These are phyloP conservation scores for Scomber colias DNA, from an alignment of 2,113 vertebrate genomes.

Conservation along the genomic window DNA sequence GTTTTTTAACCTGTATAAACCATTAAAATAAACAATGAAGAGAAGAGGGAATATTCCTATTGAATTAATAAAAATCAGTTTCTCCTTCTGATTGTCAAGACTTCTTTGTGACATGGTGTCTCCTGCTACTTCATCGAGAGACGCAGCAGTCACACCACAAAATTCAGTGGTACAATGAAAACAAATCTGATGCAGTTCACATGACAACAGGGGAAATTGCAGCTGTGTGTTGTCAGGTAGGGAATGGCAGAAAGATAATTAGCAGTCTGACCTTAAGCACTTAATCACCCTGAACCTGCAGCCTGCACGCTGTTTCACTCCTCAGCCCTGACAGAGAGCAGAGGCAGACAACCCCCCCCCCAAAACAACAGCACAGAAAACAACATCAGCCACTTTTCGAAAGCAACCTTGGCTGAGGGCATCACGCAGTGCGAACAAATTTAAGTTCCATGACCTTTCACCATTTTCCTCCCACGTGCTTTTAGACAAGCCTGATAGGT, in stretches of 20 bases:
- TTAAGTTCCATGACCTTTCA: conserved; percentile 66
- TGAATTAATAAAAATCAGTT: neutral
- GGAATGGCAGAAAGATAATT: conserved; percentile 77
- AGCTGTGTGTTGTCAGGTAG: conserved; percentile 71
- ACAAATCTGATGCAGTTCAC: conserved; percentile 68
- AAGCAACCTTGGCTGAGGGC: conserved; percentile 61
- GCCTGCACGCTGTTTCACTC: conserved; percentile 65
- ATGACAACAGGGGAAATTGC: conserved; percentile 70
- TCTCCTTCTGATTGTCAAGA: neutral
- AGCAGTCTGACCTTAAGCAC: conserved; percentile 81
- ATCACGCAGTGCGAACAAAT: conserved; percentile 63
- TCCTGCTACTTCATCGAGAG: neutral
- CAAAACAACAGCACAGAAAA: conserved; percentile 43
- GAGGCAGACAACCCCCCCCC: conserved; percentile 13
- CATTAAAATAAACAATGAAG: neutral
- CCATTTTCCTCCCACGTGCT: conserved; percentile 33
- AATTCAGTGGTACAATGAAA: conserved; percentile 30
- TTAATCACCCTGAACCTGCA: conserved; percentile 80
- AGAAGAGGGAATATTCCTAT: neutral
- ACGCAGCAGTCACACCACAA: neutral
- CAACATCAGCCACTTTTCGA: conserved; percentile 50
- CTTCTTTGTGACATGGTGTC: neutral
- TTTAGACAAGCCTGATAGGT: conserved; percentile 42
- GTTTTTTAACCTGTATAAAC: too few relatives aligned
- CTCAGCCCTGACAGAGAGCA: conserved; percentile 52